Evolutionary conservation across 2,113 vertebrate species (phyloP).

Genomic region (Oriolus oriolus): DNA sequence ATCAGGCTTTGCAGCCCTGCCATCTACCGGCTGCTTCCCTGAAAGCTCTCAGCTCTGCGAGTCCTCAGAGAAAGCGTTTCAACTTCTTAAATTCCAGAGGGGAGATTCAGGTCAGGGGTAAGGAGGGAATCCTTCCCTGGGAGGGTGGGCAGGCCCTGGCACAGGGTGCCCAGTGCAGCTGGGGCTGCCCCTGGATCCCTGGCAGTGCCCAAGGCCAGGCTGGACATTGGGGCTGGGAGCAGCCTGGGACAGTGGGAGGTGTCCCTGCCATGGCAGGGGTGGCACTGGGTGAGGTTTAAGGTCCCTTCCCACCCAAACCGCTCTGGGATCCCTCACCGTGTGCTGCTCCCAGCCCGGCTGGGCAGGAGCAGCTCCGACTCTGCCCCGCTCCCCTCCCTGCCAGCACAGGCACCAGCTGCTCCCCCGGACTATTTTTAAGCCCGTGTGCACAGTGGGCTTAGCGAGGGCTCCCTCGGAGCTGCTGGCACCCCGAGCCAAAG

Average conservation of each 20-base stretch:
- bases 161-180: neutral
- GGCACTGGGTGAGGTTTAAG: accelerated
- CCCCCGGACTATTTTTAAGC: neutral
- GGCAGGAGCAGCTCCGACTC: neutral
- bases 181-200: neutral
- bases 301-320: neutral
- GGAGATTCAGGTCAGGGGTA: neutral
- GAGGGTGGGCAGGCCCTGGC: neutral
- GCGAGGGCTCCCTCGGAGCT: neutral
- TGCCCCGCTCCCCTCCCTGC: neutral
- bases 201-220: neutral
- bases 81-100: neutral
- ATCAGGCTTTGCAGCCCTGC: constrained; percentile 59
- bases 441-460: neutral
- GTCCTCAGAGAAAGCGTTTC: neutral
- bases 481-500: neutral
- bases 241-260: neutral
- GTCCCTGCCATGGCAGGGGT: neutral
- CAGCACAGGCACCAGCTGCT: neutral
- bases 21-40: constrained; percentile 37
- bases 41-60: neutral
- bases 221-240: neutral
- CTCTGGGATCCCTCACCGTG: accelerated
- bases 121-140: neutral
- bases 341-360: neutral